Conservation (phyloP, 1,140 invertebrate species). For the Drosophila albomicans region DNA sequence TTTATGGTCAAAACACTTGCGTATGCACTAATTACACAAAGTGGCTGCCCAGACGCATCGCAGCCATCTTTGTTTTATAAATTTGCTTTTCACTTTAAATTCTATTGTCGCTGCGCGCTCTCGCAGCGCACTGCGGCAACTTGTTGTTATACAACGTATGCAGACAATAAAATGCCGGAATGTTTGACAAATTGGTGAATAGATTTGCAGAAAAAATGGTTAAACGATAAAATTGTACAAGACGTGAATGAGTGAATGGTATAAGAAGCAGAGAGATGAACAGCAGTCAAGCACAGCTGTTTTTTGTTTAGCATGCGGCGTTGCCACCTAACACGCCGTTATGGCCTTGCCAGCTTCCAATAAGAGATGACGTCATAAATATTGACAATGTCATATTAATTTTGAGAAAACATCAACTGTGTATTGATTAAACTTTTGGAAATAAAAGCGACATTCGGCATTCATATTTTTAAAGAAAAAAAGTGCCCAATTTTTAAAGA, state of each 20-base stretch:
- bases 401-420: background rate
- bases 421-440: no score
- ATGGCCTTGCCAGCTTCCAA: constrained; percentile 1
- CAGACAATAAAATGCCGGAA: constrained; percentile 31
- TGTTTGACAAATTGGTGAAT: constrained; percentile 32
- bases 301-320: constrained; percentile 52
- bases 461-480: background rate
- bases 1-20: constrained; percentile 10
- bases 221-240: constrained; percentile 44
- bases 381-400: background rate
- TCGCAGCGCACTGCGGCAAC: background rate
- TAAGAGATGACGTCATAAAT: constrained; percentile 27
- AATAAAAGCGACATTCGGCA: no score
- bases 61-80: constrained; percentile 53
- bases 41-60: constrained; percentile 32
- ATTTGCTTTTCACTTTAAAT: constrained; percentile 16
- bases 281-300: constrained; percentile 46
- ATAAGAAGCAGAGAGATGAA: constrained; percentile 52
- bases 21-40: constrained; percentile 35
- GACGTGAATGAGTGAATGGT: constrained; percentile 8
- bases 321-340: constrained; percentile 26
- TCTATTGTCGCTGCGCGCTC: background rate
- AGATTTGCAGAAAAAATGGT: constrained; percentile 24
- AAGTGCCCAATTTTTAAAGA: background rate
- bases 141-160: background rate